Conservation (phyloP, 2,888 invertebrate species). For the Pseudoips prasinana region DNA sequence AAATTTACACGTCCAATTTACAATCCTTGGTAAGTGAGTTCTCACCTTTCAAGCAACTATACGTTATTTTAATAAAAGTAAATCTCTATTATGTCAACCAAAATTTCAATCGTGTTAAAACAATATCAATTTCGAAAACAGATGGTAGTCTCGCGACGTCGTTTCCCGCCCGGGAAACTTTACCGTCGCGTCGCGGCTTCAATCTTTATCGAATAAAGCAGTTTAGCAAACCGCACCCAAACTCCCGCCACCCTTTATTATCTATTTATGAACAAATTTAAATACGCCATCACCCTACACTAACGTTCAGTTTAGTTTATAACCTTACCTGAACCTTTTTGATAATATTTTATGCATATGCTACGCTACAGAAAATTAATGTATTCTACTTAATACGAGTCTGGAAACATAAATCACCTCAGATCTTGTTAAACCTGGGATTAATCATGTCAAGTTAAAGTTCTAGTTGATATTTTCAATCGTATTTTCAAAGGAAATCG, state of each 20-base stretch:
- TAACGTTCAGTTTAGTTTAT: conserved; percentile 42
- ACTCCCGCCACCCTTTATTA: conserved; percentile 58
- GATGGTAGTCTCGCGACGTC: conserved; percentile 12
- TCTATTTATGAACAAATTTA: conserved; percentile 71
- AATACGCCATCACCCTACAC: conserved; percentile 42
- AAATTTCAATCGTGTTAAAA: background rate
- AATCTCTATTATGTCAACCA: too few relatives aligned
- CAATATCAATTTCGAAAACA: conserved; percentile 12
- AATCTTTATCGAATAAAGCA: conserved; percentile 72
- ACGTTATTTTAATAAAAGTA: too few relatives aligned
- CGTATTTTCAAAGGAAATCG: too few relatives aligned
- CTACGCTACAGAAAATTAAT: conserved; percentile 11
- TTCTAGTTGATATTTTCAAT: too few relatives aligned
- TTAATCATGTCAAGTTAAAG: too few relatives aligned
- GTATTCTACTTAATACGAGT: background rate
- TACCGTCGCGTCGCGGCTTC: conserved; percentile 39
- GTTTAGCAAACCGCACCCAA: conserved; percentile 60
- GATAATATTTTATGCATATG: conserved; percentile 31
- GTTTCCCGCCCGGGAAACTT: conserved; percentile 34
- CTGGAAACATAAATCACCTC: background rate
- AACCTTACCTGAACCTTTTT: conserved; percentile 24
- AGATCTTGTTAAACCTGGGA: background rate
- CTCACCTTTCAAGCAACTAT: too few relatives aligned
- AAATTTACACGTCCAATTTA: too few relatives aligned
- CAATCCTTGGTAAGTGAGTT: too few relatives aligned